Conservation (phyloP, 2,797 vertebrate species). For the Loris lydekkerianus region DNA sequence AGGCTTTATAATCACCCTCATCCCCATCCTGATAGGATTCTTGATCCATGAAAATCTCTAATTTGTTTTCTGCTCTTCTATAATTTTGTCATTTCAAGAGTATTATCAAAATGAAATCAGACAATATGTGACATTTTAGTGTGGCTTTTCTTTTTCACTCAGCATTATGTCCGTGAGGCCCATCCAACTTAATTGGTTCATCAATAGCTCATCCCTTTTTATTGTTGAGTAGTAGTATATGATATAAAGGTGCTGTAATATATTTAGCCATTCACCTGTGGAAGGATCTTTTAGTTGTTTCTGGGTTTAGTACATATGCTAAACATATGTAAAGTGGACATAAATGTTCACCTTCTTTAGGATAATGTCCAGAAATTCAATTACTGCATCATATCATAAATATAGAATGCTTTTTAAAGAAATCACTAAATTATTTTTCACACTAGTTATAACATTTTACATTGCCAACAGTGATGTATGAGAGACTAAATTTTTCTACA, state of each 20-base stretch:
- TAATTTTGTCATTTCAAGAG: neutral
- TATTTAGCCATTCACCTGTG: neutral
- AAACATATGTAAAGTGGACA: no score
- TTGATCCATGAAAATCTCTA: neutral
- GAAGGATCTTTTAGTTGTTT: neutral
- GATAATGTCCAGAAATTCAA: neutral
- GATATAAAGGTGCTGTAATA: neutral
- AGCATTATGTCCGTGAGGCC: neutral
- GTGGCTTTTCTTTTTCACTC: neutral
- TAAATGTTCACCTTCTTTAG: neutral
- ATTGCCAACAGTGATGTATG: neutral
- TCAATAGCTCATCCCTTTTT: neutral
- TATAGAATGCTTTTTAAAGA: neutral
- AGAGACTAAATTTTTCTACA: neutral
- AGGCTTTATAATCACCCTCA: neutral
- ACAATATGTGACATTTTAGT: neutral
- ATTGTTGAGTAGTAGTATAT: neutral
- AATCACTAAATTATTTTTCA: neutral
- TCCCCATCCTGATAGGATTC: fast-evolving
- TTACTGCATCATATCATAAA: neutral
- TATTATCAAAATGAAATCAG: neutral
- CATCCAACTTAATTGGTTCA: neutral
- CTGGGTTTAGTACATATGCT: neutral
- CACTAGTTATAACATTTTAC: neutral
- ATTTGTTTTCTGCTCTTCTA: neutral